Conservation (phyloP, 2,797 vertebrate genomes). For the Lithobates sylvaticus region DNA sequence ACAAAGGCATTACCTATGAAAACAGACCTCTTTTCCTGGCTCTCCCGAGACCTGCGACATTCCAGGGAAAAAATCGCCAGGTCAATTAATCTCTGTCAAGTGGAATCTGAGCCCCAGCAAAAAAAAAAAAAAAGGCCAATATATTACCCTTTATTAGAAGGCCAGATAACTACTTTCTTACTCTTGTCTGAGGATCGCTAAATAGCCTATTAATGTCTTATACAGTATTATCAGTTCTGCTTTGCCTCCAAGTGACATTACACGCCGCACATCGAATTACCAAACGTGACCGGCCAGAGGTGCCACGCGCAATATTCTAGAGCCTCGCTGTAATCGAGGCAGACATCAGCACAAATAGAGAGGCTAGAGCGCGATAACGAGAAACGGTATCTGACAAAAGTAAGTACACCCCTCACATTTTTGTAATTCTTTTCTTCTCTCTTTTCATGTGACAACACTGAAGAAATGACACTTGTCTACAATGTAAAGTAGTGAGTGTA, state of each 20-base stretch:
- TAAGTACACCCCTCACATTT: too few relatives aligned
- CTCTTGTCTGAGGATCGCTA: conserved; percentile 32
- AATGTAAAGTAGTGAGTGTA: too few relatives aligned
- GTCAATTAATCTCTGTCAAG: conserved; percentile 59
- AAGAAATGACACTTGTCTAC: too few relatives aligned
- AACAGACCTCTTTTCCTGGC: conserved; percentile 15
- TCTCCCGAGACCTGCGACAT: conserved; percentile 6
- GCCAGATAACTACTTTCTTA: conserved; percentile 47
- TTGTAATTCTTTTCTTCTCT: too few relatives aligned
- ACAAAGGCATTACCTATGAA: conserved; percentile 14
- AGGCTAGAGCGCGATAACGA: too few relatives aligned
- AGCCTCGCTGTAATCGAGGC: conserved; percentile 14
- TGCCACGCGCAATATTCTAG: conserved; percentile 1
- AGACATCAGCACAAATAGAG: neutral
- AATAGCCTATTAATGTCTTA: conserved; percentile 52
- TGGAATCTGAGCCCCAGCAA: conserved; percentile 13
- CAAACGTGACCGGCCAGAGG: conserved; percentile 9
- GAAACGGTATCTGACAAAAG: too few relatives aligned
- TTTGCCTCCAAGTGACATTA: conserved; percentile 41
- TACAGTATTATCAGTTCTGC: conserved; percentile 37
- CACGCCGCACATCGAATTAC: conserved; percentile 13
- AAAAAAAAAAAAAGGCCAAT: conserved; percentile 26
- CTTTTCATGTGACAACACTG: too few relatives aligned
- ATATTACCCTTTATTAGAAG: conserved; percentile 60
- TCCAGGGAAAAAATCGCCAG: conserved; percentile 31